Base-by-base conservation (phyloP, 2,888 invertebrate genomes). In the Tenthredo livida region DNA sequence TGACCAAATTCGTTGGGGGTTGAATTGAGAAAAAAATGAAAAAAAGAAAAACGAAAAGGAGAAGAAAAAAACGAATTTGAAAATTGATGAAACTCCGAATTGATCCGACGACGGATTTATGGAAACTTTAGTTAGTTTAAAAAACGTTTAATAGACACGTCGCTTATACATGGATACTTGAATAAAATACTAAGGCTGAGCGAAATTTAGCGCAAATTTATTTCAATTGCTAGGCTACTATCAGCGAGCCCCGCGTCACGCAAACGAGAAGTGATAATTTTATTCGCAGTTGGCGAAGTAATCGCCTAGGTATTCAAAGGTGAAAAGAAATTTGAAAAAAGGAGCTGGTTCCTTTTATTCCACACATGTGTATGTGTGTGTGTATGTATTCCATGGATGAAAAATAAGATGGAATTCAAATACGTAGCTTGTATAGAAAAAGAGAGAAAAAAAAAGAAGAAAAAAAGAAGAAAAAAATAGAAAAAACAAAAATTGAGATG, bases 151-250 rank as follows among this genome's bases (percentile, higher is more conserved):
- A 54, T 47, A 47, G 3, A 47, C 12, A 47, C 47, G 15, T 15
- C 47, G 15, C 12, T 12, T 47, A 47, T 15, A 47, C 15, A 47
- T 12, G 7, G 2, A 43, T 43, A 47, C 0, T 37, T 37, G 15
- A 47, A 47, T 61, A 12, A 61, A 21, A 61, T 12, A 61, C 25
- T 17, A 12, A 61, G 12, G 25, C 25, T 25, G 4, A 25, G 61
- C 21, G 0, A 61, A 61, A 25, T 61, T 70, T 70, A 37, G 15
- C 37, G 4, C 17, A 40, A 37, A 70, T 37, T 4, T 70, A 37
- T 37, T 40, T 70, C 9, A 70, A 70, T 70, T 70, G 70, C 70
- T 70, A 40, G 70, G 70, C 70, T 70, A 40, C 70, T 70, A 70
- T 70, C 70, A 37, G 70, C 70, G 70, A 37, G 12, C 7, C 3